Percentiles rank a stretch among this genome's conserved stretches.
Conservation (phyloP, 2,797 vertebrate genomes). For the Microhierax caerulescens region DNA sequence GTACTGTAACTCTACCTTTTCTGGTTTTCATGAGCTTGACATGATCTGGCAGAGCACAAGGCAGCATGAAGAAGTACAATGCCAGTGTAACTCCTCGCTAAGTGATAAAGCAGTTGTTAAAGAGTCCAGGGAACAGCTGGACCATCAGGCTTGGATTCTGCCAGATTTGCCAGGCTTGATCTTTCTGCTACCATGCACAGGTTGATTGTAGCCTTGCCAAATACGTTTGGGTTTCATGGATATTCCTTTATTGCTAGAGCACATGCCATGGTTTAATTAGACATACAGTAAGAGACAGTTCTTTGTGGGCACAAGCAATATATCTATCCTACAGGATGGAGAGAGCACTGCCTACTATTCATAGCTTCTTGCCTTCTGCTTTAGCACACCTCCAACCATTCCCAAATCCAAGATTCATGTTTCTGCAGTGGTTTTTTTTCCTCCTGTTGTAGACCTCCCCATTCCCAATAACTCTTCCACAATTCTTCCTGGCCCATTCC, state of each 20-base stretch:
- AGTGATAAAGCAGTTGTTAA: not conserved
- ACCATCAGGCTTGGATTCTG: not conserved
- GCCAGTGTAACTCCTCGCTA: not conserved
- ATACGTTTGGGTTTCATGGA: not conserved
- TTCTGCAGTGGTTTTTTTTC: not conserved
- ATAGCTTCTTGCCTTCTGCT: not conserved
- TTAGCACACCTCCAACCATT: not conserved
- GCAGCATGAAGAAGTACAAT: not conserved
- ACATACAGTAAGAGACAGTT: not conserved
- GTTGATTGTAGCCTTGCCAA: not conserved
- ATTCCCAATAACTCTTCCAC: not conserved
- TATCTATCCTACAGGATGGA: not conserved
- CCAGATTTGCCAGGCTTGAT: not conserved
- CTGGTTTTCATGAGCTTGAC: not conserved
- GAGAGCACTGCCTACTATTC: not conserved
- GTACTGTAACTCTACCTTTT: not conserved
- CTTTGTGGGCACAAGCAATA: not conserved
- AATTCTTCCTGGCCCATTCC: not conserved
- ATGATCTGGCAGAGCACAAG: not conserved
- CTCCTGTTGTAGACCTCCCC: not conserved
- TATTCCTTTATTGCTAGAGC: not conserved
- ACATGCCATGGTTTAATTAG: not conserved
- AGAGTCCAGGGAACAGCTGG: not conserved
- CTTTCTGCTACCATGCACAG: not conserved
- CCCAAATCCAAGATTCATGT: not conserved